Base-by-base conservation (phyloP, 2,797 vertebrate genomes). In the Myotis pilosus region DNA sequence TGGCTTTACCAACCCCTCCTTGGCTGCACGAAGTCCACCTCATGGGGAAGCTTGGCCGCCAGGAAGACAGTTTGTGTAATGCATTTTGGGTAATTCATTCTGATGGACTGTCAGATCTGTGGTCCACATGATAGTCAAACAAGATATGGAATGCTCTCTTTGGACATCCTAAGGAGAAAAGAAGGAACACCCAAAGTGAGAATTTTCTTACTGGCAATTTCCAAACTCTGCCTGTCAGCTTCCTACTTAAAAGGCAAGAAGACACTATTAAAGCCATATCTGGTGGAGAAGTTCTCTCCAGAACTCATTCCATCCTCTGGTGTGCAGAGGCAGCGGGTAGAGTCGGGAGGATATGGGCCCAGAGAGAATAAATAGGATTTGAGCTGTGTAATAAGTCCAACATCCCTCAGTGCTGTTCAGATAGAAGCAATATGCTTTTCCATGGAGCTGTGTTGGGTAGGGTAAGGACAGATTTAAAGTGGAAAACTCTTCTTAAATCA, bases 401-500 rank as follows among this genome's bases (percentile, higher is more conserved):
- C 47, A 36, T 36, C 15, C 62, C 28, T 44, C 20, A 33, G 74
- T 55, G 33, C 28, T 66, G 10, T 79, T 91, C 76, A 82, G 36
- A 47, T 30, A 25, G 68, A 83, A 95, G n/a, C 72, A 89, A 17
- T 25, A 9, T 15, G 23, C 64, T 57, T 93, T 87, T 83, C 53
- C 38, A 28, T 0, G 4, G 51, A 9, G 13, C 30, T 60, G 1
- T 74, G 47, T 8, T 41, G 8, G 30, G 30, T 12, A 72, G 23
- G 41, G 10, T 38, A 13, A 76, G 69, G 66, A 49, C 0, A 64
- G 72, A 53, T 91, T 92, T 96, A 53, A 92, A 96, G 57, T 47
- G 30, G 51, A 72, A 97, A 95, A 12, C 85, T 94, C 22, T 86
- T 92, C 88, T 92, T 95, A 68, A 79, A 0, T 80, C 76, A 96